phyloP scores from a whole-genome alignment of 1,140 invertebrate species.

The Caerostris extrusa region DNA sequence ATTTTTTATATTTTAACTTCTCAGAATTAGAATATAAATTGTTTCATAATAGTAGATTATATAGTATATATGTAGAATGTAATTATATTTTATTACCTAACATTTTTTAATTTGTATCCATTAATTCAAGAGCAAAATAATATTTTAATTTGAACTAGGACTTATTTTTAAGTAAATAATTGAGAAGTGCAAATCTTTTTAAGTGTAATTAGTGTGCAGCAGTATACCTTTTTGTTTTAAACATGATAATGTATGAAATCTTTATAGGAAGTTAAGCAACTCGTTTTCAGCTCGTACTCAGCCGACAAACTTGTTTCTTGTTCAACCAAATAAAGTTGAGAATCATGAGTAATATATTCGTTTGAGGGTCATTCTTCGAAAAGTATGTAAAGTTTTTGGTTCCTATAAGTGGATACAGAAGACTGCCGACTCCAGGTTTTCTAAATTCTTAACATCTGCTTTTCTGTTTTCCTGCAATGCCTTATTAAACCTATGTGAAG shows the following conservation, averaged over 20 bases:
- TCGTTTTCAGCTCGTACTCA: slow-evolving; percentile 54
- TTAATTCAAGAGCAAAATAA: not conserved
- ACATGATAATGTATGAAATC: slow-evolving; percentile 61
- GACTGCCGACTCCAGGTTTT: not conserved
- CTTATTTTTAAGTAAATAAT: not conserved
- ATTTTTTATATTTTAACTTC: too few relatives aligned
- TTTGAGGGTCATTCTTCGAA: slow-evolving; percentile 65
- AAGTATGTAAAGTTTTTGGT: slow-evolving; percentile 67
- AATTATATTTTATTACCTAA: too few relatives aligned
- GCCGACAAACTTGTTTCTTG: slow-evolving; percentile 63
- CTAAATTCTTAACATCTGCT: slow-evolving; percentile 6
- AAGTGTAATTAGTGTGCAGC: not conserved
- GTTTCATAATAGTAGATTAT: too few relatives aligned
- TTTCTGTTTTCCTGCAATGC: slow-evolving; percentile 5
- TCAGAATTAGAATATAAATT: too few relatives aligned
- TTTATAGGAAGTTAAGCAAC: slow-evolving; percentile 72
- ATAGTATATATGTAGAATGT: too few relatives aligned
- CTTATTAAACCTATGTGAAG: not conserved
- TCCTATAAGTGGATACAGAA: slow-evolving; percentile 1
- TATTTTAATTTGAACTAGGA: not conserved
- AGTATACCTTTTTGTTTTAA: slow-evolving; percentile 1
- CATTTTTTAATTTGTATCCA: too few relatives aligned
- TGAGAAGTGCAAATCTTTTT: slow-evolving; percentile 25
- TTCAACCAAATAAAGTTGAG: slow-evolving; percentile 62
- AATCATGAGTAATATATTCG: slow-evolving; percentile 61